These are phyloP conservation scores for Pithecia hirsuta DNA, from an alignment of 2,797 vertebrate species.

Conservation along the genomic window DNA sequence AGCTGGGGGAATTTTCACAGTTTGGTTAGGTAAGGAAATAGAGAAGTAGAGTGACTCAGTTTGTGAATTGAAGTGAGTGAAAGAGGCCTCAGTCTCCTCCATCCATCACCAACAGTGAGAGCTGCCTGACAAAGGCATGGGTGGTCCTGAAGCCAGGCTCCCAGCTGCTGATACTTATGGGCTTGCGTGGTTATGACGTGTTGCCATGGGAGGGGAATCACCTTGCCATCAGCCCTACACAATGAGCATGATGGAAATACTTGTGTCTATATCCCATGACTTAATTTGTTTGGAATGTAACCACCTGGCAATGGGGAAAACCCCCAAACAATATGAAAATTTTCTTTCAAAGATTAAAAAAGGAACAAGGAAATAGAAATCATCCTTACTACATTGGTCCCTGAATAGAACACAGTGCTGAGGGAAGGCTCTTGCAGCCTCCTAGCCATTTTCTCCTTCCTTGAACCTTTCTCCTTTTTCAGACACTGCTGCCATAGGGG, in stretches of 20 bases:
- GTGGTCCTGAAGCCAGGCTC: not conserved
- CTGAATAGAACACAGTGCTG: not conserved
- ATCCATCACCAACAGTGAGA: not conserved
- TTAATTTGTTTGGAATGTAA: slow-evolving; percentile 42
- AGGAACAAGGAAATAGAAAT: slow-evolving; percentile 64
- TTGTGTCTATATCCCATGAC: not conserved
- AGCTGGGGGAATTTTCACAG: not conserved
- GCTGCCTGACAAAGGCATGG: not conserved
- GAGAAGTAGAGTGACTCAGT: not conserved
- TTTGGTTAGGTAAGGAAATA: not conserved
- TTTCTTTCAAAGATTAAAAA: slow-evolving; percentile 57
- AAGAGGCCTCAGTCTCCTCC: not conserved
- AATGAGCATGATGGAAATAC: not conserved
- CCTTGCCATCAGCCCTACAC: not conserved
- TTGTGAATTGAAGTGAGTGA: not conserved
- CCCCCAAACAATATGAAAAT: slow-evolving; percentile 49
- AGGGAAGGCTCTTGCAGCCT: not conserved
- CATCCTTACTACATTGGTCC: not conserved
- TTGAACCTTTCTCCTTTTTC: not conserved
- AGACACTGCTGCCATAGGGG: not conserved
- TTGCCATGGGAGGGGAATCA: not conserved
- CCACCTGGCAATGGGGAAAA: slow-evolving; percentile 14
- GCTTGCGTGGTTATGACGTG: not conserved
- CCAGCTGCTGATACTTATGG: not conserved
- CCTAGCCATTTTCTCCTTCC: not conserved